Evolutionary conservation across 1,140 invertebrate species (phyloP).

Genomic region (Ridgeia piscesae): DNA sequence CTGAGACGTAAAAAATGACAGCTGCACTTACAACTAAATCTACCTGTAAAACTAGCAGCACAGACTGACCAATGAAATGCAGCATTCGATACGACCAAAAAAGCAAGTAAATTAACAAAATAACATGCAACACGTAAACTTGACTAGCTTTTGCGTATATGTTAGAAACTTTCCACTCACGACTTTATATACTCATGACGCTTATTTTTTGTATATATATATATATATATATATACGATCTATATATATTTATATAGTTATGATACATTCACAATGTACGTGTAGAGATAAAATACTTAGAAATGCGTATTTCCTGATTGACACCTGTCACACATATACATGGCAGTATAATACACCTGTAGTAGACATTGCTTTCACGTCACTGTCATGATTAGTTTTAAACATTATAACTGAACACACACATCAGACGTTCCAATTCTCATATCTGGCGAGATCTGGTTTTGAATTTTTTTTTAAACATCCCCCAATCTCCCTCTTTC

Average conservation of each 20-base stretch:
- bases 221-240: neutral
- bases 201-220: neutral
- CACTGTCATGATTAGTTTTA: neutral
- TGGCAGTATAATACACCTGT: neutral
- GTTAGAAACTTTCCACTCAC: neutral
- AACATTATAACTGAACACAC: neutral
- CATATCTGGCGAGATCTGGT: too few relatives aligned
- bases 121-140: conserved; percentile 5
- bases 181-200: neutral
- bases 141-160: neutral
- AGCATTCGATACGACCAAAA: neutral
- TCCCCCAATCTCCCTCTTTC: too few relatives aligned
- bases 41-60: neutral
- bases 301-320: neutral
- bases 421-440: too few relatives aligned
- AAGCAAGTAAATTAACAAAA: neutral
- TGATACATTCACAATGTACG: neutral
- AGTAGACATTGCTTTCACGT: neutral
- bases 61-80: neutral
- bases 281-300: conserved; percentile 1
- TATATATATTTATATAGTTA: neutral
- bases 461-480: too few relatives aligned
- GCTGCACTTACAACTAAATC: neutral
- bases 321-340: neutral
- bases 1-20: neutral